Base-by-base conservation (phyloP, 2,113 vertebrate genomes). In the Ageneiosus marmoratus region DNA sequence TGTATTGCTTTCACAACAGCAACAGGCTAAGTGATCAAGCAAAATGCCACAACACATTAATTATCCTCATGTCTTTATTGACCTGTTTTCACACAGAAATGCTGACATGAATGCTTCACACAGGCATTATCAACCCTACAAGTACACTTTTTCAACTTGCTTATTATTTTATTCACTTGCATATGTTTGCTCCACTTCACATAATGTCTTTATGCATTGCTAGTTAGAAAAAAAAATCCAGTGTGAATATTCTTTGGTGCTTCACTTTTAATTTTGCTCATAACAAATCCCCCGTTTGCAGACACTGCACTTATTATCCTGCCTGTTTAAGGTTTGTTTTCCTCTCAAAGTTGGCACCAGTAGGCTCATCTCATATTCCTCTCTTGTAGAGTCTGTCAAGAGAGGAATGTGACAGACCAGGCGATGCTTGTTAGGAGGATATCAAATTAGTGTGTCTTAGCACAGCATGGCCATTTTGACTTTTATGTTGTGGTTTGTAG, bases 361-460 rank as follows among this genome's bases (percentile, higher is more conserved):
- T 77, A 73, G 72, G 11, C 85, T 87, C 81, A 83, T 88, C 81
- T 78, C 76, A 51, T 72, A 81, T 88, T 88, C 84, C 32, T 62
- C 53, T 86, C 82, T 62, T 72, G 81, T 86, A 74, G 32, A 75
- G 55, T 56, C 65, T 86, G 87, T 87, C 85, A 87, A 2, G 82
- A 77, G 81, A 89, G 85, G 86, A 89, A 86, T 89, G 82, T 82
- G 82, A 81, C 50, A 29, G 83, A 77, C 72, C 69, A 77, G 86
- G 84, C 86, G 56, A 84, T 85, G 86, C 81, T 88, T 84, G 81
- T 85, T 89, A 89, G 78, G 72, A 89, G 87, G 86, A 88, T 83
- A 88, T 91, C 86, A 87, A 86, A 90, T 90, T 88, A 91, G 78
- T 85, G 65, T 83, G 86, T 81, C 41, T 53, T 82, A 48, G 83